Percentiles rank a stretch among this genome's conserved stretches.
Evolutionary conservation across 2,888 invertebrate genomes (phyloP).

Genomic region (Diplolepis rosae): DNA sequence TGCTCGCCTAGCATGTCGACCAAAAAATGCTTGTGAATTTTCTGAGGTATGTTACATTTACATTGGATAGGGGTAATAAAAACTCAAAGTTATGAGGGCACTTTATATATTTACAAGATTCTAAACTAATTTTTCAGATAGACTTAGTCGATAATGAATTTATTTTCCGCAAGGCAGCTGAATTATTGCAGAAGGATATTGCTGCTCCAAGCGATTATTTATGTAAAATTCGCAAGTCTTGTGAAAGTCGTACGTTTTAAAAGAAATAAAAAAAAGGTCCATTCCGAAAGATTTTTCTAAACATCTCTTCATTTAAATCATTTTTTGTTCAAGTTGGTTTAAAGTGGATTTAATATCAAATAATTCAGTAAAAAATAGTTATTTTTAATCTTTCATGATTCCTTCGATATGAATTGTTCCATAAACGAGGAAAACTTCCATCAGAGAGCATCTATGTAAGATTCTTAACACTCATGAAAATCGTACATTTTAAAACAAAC

Average conservation of each 20-base stretch:
- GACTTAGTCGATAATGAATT: constrained; percentile 75
- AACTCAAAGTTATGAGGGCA: not conserved
- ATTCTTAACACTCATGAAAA: not conserved
- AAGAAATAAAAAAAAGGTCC: not conserved
- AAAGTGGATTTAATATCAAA: too few species aligned
- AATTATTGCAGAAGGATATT: constrained; percentile 76
- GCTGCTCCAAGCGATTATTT: constrained; percentile 73
- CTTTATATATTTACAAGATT: too few species aligned
- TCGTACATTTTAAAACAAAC: not conserved
- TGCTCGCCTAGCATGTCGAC: constrained; percentile 43
- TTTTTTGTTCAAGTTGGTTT: too few species aligned
- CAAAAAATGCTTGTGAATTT: constrained; percentile 35
- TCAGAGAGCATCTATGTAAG: not conserved
- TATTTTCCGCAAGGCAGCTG: constrained; percentile 75
- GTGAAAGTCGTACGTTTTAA: constrained; percentile 3
- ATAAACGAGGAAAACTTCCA: not conserved
- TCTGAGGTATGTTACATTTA: constrained; percentile 14
- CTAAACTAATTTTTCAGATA: constrained; percentile 66
- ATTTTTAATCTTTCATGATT: too few species aligned
- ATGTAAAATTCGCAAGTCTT: not conserved
- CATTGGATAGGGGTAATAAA: not conserved
- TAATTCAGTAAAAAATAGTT: too few species aligned
- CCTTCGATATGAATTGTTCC: not conserved
- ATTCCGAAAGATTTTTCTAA: too few species aligned
- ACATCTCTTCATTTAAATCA: too few species aligned